Base-by-base conservation (phyloP, 2,888 invertebrate species). In the Cryptus viduatorius region DNA sequence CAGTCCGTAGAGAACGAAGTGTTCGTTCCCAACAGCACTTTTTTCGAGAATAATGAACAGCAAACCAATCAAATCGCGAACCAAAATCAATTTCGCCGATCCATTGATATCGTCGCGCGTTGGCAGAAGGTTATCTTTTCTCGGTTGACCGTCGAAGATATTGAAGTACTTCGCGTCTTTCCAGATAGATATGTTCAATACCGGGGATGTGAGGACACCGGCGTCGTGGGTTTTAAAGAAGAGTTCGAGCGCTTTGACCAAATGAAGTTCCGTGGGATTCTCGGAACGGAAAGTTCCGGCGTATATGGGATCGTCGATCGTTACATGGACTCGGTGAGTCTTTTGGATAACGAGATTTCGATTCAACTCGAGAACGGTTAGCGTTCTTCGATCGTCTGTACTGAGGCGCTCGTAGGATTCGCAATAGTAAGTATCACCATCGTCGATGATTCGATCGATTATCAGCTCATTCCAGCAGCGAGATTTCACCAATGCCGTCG, bases 401-500 rank as follows among this genome's bases (percentile, higher is more conserved):
- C 83, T 80, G 4, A 90, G 89, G 7, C 84, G 75, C 29, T 90
- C 84, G 82, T 92, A 93, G 0, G 93, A 93, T 4, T 91, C 87
- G 31, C 88, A 89, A 71, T 90, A 93, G 72, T 92, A 93, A 1
- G 86, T 89, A 59, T 94, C 92, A 4, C 93, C 93, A 78, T 94
- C 94, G 44, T 91, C 91, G 50, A 93, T 77, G 1, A 93, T 89
- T 79, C 91, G 92, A 87, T 94, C 93, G 53, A 94, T 92, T 5
- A 90, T 86, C 44, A 87, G 69, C 80, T 92, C 91, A 80, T 91
- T 91, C 93, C 93, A 94, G 31, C 88, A 90, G 8, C 89, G 87
- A 0, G 93, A 89, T 53, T 92, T 90, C 76, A 89, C 82, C 2
- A 93, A 44, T 4, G 87, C 84, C 1, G 91, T 89, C 16, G 93